Evolutionary conservation across 2,888 invertebrate genomes (phyloP).

Genomic region (Neoaliturus tenellus): DNA sequence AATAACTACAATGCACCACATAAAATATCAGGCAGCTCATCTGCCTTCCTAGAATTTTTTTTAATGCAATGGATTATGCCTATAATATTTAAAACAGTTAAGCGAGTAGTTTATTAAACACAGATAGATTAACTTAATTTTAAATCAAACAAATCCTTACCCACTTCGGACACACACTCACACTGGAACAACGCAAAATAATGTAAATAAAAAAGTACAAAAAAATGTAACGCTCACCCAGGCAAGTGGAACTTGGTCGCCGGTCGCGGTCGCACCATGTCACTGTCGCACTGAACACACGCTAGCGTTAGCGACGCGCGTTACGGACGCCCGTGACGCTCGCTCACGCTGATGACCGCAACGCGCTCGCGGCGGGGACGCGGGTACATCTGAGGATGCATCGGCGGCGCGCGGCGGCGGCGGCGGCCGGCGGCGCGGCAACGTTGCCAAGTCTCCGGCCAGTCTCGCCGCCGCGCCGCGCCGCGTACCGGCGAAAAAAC

Average conservation of each 20-base stretch:
- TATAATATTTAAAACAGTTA: too few species aligned
- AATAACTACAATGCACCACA: too few species aligned
- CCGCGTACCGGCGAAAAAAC: slow-evolving; percentile 42
- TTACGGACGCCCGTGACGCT: not conserved
- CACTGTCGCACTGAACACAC: not conserved
- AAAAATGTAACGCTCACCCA: too few species aligned
- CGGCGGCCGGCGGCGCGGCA: not conserved
- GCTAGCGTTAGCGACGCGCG: not conserved
- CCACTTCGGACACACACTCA: too few species aligned
- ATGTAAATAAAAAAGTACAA: too few species aligned
- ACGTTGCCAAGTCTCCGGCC: slow-evolving; percentile 23
- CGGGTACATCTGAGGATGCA: not conserved
- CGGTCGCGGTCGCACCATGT: not conserved
- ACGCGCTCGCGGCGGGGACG: not conserved
- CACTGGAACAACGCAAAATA: too few species aligned
- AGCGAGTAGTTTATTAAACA: too few species aligned
- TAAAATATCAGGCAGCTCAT: too few species aligned
- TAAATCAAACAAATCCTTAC: too few species aligned
- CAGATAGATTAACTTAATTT: too few species aligned
- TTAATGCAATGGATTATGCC: too few species aligned
- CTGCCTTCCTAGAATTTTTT: too few species aligned
- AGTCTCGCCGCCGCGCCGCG: not conserved
- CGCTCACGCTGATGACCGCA: not conserved
- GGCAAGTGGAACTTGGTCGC: not conserved
- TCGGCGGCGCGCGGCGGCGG: not conserved